phyloP scores from a whole-genome alignment of 2,888 invertebrate genomes.

The Agrotis clavis region DNA sequence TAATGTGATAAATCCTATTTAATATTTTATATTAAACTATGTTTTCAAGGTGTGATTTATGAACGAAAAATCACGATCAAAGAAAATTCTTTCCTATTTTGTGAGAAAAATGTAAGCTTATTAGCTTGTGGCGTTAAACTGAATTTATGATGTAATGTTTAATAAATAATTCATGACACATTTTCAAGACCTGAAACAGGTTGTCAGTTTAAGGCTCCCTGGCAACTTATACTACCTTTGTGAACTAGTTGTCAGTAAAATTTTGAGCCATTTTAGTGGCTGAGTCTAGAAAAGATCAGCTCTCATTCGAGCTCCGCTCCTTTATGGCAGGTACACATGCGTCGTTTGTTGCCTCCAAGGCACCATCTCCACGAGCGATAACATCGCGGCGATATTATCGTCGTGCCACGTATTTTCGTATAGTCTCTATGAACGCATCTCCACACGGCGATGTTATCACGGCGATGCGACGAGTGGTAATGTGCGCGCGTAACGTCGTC shows the following conservation, averaged over 20 bases:
- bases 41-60: conserved; percentile 17
- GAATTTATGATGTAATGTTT: not conserved
- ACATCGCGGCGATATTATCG: no score
- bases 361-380: no score
- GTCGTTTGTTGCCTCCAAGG: no score
- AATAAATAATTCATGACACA: not conserved
- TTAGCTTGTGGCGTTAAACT: not conserved
- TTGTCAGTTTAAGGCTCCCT: not conserved
- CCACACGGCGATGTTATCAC: no score
- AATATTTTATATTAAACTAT: conserved; percentile 34
- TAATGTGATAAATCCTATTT: conserved; percentile 43
- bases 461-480: no score
- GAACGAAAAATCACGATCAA: conserved; percentile 9
- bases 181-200: not conserved
- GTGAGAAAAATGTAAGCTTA: not conserved
- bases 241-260: not conserved
- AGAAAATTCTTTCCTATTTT: not conserved
- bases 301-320: no score
- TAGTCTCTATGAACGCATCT: no score
- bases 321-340: no score
- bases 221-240: not conserved
- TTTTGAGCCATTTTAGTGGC: not conserved
- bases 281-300: no score
- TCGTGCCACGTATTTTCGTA: no score
- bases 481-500: no score